Conservation (phyloP, 2,113 vertebrate species). For the Microcebus lehilahytsara region DNA sequence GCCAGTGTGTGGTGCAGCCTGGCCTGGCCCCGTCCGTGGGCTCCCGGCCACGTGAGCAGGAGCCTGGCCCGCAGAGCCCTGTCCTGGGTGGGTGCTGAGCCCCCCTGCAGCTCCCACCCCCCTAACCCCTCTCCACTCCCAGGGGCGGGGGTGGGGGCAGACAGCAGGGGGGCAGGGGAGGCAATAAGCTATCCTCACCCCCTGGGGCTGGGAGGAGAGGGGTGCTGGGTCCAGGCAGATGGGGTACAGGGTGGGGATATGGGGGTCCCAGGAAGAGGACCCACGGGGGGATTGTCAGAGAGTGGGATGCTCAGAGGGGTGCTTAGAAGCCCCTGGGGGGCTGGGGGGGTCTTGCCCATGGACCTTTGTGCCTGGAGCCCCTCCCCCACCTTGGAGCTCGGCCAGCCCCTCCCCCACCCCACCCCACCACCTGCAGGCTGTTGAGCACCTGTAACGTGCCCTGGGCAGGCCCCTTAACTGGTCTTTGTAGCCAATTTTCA, state of each 20-base stretch:
- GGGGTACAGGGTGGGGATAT: accelerated
- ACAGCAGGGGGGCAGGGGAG: neutral
- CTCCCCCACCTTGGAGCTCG: no score
- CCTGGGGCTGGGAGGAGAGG: neutral
- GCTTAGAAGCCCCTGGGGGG: neutral
- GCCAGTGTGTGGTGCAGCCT: neutral
- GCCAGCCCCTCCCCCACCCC: no score
- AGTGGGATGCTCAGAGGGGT: neutral
- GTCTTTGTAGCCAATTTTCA: neutral
- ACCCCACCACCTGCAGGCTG: neutral
- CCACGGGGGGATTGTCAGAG: neutral
- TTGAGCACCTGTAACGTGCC: neutral
- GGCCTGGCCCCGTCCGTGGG: neutral
- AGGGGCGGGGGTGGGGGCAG: no score
- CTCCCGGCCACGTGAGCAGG: no score
- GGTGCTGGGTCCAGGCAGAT: neutral
- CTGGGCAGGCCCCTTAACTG: neutral
- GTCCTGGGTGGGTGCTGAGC: neutral
- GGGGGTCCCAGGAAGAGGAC: neutral
- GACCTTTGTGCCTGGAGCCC: neutral
- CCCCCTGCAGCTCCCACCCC: neutral
- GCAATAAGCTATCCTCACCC: neutral
- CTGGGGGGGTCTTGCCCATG: neutral
- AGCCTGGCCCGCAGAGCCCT: neutral
- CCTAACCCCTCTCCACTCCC: neutral